Evolutionary conservation across 2,888 invertebrate species (phyloP).

Genomic region (Callinectes sapidus): DNA sequence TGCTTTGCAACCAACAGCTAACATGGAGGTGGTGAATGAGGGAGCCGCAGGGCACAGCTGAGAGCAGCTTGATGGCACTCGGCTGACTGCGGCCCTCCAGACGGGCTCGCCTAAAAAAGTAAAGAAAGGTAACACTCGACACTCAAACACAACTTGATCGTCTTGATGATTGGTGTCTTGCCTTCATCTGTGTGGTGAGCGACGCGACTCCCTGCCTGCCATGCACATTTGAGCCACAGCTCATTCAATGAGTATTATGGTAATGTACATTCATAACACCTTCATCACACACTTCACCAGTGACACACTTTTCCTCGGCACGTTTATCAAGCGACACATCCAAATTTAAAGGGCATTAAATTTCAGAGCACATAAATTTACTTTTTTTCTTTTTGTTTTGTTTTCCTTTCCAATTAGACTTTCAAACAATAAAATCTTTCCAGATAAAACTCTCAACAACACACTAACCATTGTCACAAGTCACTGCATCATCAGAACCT

Average conservation of each 20-base stretch:
- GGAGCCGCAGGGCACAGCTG: background rate
- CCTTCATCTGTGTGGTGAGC: background rate
- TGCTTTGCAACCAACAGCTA: conserved; percentile 63
- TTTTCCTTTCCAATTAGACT: background rate
- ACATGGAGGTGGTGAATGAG: conserved; percentile 45
- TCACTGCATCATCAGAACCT: conserved; percentile 7
- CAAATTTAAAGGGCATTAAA: background rate
- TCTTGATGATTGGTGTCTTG: background rate
- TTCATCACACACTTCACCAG: background rate
- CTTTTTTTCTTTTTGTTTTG: background rate
- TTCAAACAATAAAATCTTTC: background rate
- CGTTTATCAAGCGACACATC: background rate
- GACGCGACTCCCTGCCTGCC: background rate
- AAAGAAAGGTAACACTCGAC: conserved; percentile 14
- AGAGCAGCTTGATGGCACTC: background rate
- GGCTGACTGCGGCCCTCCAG: background rate
- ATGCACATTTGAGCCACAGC: background rate
- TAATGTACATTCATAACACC: background rate
- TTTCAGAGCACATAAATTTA: background rate
- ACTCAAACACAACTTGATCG: background rate
- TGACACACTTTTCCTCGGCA: background rate
- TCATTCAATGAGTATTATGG: background rate
- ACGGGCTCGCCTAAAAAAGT: background rate
- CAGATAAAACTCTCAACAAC: conserved; percentile 31
- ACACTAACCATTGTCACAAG: background rate